These are phyloP conservation scores for Melospiza georgiana DNA, from an alignment of 2,113 vertebrate species.

Conservation along the genomic window DNA sequence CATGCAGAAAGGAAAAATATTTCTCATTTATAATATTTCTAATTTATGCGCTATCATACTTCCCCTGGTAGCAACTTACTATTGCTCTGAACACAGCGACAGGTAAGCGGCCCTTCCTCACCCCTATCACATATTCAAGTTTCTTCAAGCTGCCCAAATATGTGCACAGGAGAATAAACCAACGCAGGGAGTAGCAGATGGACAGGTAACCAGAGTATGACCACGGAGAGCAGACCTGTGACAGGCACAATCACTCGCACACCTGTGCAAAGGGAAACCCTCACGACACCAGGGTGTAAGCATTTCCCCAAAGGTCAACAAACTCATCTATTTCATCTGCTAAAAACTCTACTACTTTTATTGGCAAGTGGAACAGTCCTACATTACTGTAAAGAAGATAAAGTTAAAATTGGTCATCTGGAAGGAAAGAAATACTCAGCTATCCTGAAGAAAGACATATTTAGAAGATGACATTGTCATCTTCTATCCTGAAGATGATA, in stretches of 20 bases:
- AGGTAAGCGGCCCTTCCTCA: background rate
- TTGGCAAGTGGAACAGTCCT: background rate
- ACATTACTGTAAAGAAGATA: background rate
- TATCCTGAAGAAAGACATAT: background rate
- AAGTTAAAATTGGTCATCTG: background rate
- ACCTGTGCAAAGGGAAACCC: background rate
- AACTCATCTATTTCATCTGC: background rate
- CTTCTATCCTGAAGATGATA: background rate
- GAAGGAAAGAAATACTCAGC: background rate
- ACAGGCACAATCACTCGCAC: background rate
- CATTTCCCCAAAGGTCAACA: background rate
- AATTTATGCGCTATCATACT: background rate
- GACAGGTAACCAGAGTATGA: background rate
- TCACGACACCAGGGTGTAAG: accelerated
- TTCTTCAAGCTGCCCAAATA: background rate
- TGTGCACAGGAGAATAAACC: background rate
- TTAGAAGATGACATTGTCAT: background rate
- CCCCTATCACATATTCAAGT: background rate
- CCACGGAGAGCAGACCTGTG: background rate
- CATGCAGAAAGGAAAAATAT: background rate
- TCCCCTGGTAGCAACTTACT: background rate
- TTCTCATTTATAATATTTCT: background rate
- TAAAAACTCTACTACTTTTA: background rate
- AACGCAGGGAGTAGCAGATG: background rate
- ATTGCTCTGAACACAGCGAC: background rate